These are phyloP conservation scores for Chloromyia formosa DNA, from an alignment of 2,888 invertebrate genomes.

Conservation along the genomic window DNA sequence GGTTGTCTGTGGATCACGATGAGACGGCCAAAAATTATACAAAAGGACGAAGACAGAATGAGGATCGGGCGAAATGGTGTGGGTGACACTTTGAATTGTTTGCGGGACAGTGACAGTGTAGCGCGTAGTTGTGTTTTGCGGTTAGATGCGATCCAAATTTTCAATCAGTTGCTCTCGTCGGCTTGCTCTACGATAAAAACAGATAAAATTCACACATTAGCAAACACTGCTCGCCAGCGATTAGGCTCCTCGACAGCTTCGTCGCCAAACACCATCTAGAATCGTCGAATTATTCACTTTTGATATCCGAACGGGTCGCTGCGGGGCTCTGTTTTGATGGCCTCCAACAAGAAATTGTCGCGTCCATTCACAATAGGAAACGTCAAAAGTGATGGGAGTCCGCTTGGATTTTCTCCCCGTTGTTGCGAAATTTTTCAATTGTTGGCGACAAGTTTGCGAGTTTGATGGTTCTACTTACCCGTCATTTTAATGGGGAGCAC, in stretches of 20 bases:
- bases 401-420: not conserved
- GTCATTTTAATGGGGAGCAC: slow-evolving; percentile 30
- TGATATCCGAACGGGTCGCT: not conserved
- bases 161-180: slow-evolving; percentile 32
- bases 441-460: not conserved
- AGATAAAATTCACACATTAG: not conserved
- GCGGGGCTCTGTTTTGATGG: slow-evolving; percentile 4
- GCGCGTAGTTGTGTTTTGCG: not conserved
- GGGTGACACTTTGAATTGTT: slow-evolving; percentile 1
- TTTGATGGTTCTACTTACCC: slow-evolving; percentile 11
- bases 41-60: not conserved
- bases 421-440: not conserved
- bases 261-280: not conserved
- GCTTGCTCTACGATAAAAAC: slow-evolving; percentile 22
- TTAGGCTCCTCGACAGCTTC: too few relatives aligned
- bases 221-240: not conserved
- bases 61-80: too few relatives aligned
- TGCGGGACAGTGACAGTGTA: not conserved
- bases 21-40: not conserved
- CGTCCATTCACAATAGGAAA: slow-evolving; percentile 27
- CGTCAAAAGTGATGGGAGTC: slow-evolving; percentile 30
- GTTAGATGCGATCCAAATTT: not conserved
- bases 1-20: too few relatives aligned
- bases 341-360: slow-evolving; percentile 18
- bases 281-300: not conserved